Evolutionary conservation across 2,888 invertebrate species (phyloP), one percentile per base, ranked within the genome.

Genomic region (Deilephila elpenor): DNA sequence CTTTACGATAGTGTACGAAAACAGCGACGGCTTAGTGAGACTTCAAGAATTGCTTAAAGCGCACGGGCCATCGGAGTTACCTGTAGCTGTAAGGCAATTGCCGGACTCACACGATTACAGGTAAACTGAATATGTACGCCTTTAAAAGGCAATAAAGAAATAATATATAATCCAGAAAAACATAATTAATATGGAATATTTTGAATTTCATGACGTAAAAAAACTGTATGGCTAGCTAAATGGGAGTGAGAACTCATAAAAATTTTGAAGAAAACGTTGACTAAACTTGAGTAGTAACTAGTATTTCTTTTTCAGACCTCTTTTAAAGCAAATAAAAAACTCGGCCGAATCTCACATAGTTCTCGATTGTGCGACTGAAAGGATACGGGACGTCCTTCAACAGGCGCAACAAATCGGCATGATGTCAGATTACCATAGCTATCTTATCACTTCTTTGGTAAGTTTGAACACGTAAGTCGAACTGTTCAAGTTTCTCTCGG

Each of bases 1-100:
- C n/a, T 99, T 99, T 88, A 98, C 99, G 37, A 98, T 99, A 82
- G 97, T 99, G 81, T 99, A 99, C 91, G 99, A 99, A 92, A 98
- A 98, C 92, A 98, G 98, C 90, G 99, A 99, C 88, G 99, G 98
- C 2, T 93, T 98, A 83, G 98, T 98, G 71, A 96, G 98, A 62
- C 95, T 98, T 32, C 98, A 98, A 89, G 98, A 98, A 88, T 94
- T 98, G 75, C 95, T 99, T 71, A 98, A 98, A 92, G 97, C 98
- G 4, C 98, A 98, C 82, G 97, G 98, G 34, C 97, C 97, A 17
- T 97, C 97, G 61, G 97, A 97, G 83, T 96, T 97, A 88, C 98
- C 98, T 19, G 98, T 98, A 74, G 96, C 97, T 3, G 98, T 98
- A 19, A 95, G 98, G 77, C 98, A 98, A 86, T 93, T 98, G 70